phyloP scores from a whole-genome alignment of 2,113 vertebrate genomes.

The Brachypodius melanocephalos region DNA sequence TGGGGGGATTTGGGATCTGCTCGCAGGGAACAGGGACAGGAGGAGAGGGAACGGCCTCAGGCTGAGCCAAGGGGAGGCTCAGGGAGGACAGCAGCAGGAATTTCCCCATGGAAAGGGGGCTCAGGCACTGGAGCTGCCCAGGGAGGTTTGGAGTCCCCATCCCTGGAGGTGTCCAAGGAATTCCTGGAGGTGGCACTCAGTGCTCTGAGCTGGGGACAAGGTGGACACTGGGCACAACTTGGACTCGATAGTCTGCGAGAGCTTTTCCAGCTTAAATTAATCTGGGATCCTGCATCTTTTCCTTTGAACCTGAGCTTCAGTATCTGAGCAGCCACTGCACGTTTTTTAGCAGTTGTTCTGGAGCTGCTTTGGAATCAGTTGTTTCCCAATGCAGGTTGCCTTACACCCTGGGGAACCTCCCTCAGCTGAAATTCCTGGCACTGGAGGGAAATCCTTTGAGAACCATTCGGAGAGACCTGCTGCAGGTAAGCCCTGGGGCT shows the following conservation, averaged over 20 bases:
- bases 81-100: accelerated
- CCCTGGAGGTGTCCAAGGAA: neutral
- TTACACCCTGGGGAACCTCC: constrained; percentile 83
- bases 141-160: neutral
- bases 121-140: accelerated
- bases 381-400: constrained; percentile 81
- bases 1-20: neutral
- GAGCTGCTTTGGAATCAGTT: neutral
- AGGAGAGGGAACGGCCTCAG: neutral
- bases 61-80: neutral
- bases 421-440: constrained; percentile 84
- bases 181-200: accelerated
- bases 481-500: constrained; percentile 76
- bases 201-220: neutral
- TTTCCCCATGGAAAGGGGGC: accelerated
- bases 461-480: constrained; percentile 87
- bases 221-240: accelerated
- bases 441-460: constrained; percentile 93
- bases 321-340: neutral
- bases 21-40: neutral
- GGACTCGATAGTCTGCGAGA: accelerated
- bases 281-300: neutral
- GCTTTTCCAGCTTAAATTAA: neutral
- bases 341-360: neutral
- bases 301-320: neutral